Base-by-base conservation (phyloP, 2,888 invertebrate genomes). In the Merodon equestris region DNA sequence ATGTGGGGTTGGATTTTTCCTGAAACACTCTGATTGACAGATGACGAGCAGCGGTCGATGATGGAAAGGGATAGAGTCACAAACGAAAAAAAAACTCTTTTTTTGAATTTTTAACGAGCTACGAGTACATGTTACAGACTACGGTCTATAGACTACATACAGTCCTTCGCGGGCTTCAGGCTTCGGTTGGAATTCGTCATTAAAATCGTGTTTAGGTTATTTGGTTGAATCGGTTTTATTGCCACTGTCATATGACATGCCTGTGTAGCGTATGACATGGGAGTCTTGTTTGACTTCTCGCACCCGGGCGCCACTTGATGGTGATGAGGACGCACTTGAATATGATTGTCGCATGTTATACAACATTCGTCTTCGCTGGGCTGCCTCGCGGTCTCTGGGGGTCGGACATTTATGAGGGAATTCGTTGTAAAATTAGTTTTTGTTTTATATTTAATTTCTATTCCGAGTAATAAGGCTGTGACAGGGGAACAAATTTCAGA, bases 21-120 rank as follows among this genome's bases (percentile, higher is more conserved):
- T 15, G 58, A 75, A 75, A 27, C 27, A 4, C 53, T 75, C 58
- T 70, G 75, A 75, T 75, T 75, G 75, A 75, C 75, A 75, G 45
- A 54, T 68, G 61, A 50, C 51, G 63, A 50, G 5, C 2, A 10
- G 9, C n/a, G 19, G 34, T 12, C 45, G 7, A 15, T 17, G 18
- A 10, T 18, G 27, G 13, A 27, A 45, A 71, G 47, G 67, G 48
- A 57, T 67, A 15, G 36, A 36, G 10, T 36, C 7, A 5, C 36
- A 36, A 14, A 1, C 44, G 36, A 2, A 45, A 3, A 19, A 68
- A 45, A 64, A 4, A 27, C 27, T 27, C 27, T 7, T 76, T 76
- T 76, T 44, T 72, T n/a, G n/a, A n/a, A 76, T 64, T 72, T 72
- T 66, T 72, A 76, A 76, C 71, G 75, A 76, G 75, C 40, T 58